A percentile compares a stretch with the other conserved stretches of the same genome.
These are phyloP conservation scores for Drosophila bifasciata DNA, from an alignment of 1,140 invertebrate species.

Conservation along the genomic window DNA sequence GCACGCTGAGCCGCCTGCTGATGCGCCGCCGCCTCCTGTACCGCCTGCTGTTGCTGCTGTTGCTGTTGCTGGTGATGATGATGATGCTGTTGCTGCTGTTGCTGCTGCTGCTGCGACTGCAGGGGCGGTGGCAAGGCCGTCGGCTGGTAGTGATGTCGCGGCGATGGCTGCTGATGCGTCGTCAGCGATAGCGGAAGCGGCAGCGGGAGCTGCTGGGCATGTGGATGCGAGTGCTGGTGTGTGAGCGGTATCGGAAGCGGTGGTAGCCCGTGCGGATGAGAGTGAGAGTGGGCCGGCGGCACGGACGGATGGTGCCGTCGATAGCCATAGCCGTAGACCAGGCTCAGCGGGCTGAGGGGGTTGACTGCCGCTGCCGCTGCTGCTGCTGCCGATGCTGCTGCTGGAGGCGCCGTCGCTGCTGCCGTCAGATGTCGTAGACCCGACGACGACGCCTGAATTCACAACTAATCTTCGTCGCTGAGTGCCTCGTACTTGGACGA, in stretches of 20 bases:
- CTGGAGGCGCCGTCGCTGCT: constrained; percentile 69
- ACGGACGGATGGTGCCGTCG: constrained; percentile 37
- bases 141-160: constrained; percentile 39
- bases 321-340: constrained; percentile 43
- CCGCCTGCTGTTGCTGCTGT: constrained; percentile 28
- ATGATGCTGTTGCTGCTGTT: constrained; percentile 10
- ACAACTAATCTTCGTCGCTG: constrained; percentile 92
- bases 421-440: constrained; percentile 9
- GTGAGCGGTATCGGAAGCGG: constrained; percentile 9
- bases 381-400: constrained; percentile 36
- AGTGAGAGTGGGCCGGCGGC: constrained; percentile 13
- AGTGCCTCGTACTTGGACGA: constrained; percentile 94
- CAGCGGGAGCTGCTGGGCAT: constrained; percentile 23
- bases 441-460: constrained; percentile 82
- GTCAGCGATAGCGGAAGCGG: constrained; percentile 5
- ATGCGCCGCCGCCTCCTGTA: too few species aligned
- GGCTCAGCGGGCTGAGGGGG: constrained; percentile 20
- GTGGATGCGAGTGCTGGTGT: constrained; percentile 32
- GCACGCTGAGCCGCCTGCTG: too few species aligned
- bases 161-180: constrained; percentile 32
- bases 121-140: constrained; percentile 53
- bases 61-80: constrained; percentile 30
- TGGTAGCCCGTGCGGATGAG: constrained; percentile 7
- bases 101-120: constrained; percentile 46
- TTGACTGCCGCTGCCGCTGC: constrained; percentile 27